Evolutionary conservation across 2,888 invertebrate genomes (phyloP).

Genomic region (Pycnomerus fuliginosus): DNA sequence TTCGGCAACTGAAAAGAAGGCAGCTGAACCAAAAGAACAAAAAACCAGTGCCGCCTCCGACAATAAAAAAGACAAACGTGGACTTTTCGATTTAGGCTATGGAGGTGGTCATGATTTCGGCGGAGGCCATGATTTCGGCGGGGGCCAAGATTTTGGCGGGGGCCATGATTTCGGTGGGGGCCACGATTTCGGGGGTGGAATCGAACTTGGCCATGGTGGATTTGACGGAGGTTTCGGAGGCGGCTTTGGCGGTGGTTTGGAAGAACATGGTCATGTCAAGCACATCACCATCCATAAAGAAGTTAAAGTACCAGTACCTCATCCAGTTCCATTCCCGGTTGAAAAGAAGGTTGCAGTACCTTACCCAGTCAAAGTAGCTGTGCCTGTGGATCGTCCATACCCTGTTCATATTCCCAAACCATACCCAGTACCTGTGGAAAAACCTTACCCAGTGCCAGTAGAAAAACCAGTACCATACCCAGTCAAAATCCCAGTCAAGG

Average conservation of each 20-base stretch:
- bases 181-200: conserved; percentile 23
- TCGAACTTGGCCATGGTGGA: conserved; percentile 11
- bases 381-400: conserved; percentile 55
- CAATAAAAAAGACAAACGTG: conserved; percentile 44
- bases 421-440: conserved; percentile 54
- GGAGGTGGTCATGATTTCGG: conserved; percentile 30
- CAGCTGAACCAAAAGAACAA: conserved; percentile 34
- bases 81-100: conserved; percentile 43
- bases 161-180: neutral
- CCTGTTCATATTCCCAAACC: conserved; percentile 55
- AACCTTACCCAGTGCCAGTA: conserved; percentile 58
- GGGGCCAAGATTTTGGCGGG: too few relatives aligned
- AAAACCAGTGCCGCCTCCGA: conserved; percentile 30
- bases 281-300: conserved; percentile 52
- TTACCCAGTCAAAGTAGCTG: conserved; percentile 48
- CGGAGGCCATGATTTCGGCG: neutral
- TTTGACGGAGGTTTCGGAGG: conserved; percentile 27
- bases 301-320: conserved; percentile 52
- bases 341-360: conserved; percentile 52
- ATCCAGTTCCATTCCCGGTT: conserved; percentile 58
- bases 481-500: conserved; percentile 54
- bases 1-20: conserved; percentile 42
- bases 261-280: conserved; percentile 36
- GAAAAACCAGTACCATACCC: conserved; percentile 57
- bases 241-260: conserved; percentile 20